A percentile compares a stretch with the other conserved stretches of the same genome.
These are phyloP conservation scores for Acanthosepion lycidas DNA, from an alignment of 2,888 invertebrate species.

Conservation along the genomic window DNA sequence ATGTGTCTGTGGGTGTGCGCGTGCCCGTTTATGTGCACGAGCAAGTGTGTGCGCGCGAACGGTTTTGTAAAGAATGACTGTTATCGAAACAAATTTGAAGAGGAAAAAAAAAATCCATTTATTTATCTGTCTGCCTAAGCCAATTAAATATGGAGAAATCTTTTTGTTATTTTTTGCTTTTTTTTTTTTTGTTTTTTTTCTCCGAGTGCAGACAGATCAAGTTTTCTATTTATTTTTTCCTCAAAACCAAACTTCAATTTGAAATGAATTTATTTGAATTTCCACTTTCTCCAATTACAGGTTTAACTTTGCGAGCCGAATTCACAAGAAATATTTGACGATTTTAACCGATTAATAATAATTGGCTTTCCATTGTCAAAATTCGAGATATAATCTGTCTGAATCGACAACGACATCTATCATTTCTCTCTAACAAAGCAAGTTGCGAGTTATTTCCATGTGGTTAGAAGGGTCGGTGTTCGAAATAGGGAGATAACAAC, in stretches of 20 bases:
- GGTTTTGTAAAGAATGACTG: no score
- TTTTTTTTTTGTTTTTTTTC: no score
- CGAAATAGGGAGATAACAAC: no score
- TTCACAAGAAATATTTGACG: not conserved
- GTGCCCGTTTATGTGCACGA: no score
- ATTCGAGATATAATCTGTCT: not conserved
- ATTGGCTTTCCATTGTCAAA: not conserved
- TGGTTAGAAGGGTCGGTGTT: no score
- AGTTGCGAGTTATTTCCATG: no score
- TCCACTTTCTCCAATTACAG: not conserved
- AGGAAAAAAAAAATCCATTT: not conserved
- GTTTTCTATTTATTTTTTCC: no score
- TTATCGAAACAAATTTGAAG: no score
- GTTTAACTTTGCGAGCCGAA: not conserved
- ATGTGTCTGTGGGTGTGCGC: no score
- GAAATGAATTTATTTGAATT: not conserved
- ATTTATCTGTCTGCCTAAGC: not conserved
- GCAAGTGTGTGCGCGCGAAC: no score
- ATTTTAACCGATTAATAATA: not conserved
- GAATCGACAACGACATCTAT: no score
- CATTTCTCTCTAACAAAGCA: no score
- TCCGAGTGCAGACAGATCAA: not conserved
- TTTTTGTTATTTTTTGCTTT: not conserved
- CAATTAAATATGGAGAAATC: not conserved
- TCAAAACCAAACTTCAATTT: not conserved